Evolutionary conservation across 53 echinoderm and acorn worm genomes (phyloP), one percentile per base, ranked within the genome.

Genomic region (Mesocentrotus franciscanus): DNA sequence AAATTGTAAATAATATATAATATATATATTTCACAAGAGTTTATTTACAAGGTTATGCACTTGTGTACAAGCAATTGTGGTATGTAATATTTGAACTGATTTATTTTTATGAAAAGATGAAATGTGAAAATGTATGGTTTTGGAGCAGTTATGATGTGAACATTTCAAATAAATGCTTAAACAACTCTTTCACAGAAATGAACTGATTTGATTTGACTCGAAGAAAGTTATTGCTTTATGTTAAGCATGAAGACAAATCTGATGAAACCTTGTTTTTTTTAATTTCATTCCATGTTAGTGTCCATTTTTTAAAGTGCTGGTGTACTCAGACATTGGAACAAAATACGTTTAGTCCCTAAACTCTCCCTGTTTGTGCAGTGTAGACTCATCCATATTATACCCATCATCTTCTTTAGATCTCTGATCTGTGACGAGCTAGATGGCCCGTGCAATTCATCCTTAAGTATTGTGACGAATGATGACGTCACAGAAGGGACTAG

Each of bases 1-100:
- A 91, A 64, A 91, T 34, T 91, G 91, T 91, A 91, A 91, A 58
- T 56, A 57, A 57, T 58, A 85, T 71, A 9, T 71, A 22, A 26
- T 24, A 24, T n/a, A 22, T 6, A 71, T 71, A 71, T n/a, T 71
- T 9, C 49, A 49, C 6, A 49, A 49, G 2, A 49, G 0, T 49
- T 49, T 4, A 49, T 49, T 49, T 49, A 49, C 49, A 49, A 49
- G 49, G 49, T 49, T 49, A 49, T 49, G 49, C 49, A 49, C 49
- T 49, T 49, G 6, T 5, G 49, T 49, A 49, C 49, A 49, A 4
- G 49, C 49, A 49, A 5, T 6, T 49, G 49, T 49, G 49, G 49
- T 49, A 49, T 0, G 49, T 49, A 49, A 49, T 49, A 71, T 71
- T n/a, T n/a, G 24, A 22, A 9, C 71, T 8, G 5, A n/a, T 70